Base-by-base conservation (phyloP, 2,888 invertebrate genomes). In the Bembecia ichneumoniformis region DNA sequence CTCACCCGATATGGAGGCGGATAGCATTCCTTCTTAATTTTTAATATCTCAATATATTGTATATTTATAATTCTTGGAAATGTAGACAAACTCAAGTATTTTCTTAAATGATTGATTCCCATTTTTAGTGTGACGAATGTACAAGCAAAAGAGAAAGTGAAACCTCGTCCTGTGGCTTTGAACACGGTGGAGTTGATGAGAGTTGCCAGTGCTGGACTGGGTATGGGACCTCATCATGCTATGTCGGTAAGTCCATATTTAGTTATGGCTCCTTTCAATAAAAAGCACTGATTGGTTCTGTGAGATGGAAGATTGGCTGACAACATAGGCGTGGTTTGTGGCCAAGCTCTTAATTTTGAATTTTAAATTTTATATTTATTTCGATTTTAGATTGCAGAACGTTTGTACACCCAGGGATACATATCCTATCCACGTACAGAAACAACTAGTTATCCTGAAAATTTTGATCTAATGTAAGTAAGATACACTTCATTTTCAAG, bases 371-470 rank as follows among this genome's bases (percentile, higher is more conserved):
- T 28, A 28, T 28, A 9, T 28, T 5, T 28, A 28, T 28, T 44
- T 44, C 3, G 1, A 44, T 62, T 56, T 0, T 60, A 84, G 82
- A 63, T 84, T 17, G 83, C 84, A 0, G 97, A 98, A 74, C 89
- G 94, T 35, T 89, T 99, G 3, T 99, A 99, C 76, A 98, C 94
- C 0, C 97, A 97, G 77, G 98, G 98, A 34, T 98, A 96, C 72
- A 98, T 99, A 55, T 98, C 97, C 71, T 99, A 99, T 83, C 99
- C 99, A 0, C 91, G 99, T 63, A 99, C 99, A 1, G 99, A 99
- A 87, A 99, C 99, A 1, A 99, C 98, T 0, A 93, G 94, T 50
- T 99, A 99, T 81, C 94, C 98, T 1, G 93, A 95, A 62, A 98
- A 96, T 79, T 99, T 96, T 77, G 98, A 99, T 88, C 88, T 99